phyloP scores from a whole-genome alignment of 2,113 vertebrate species.

The Megaceryle torquata region DNA sequence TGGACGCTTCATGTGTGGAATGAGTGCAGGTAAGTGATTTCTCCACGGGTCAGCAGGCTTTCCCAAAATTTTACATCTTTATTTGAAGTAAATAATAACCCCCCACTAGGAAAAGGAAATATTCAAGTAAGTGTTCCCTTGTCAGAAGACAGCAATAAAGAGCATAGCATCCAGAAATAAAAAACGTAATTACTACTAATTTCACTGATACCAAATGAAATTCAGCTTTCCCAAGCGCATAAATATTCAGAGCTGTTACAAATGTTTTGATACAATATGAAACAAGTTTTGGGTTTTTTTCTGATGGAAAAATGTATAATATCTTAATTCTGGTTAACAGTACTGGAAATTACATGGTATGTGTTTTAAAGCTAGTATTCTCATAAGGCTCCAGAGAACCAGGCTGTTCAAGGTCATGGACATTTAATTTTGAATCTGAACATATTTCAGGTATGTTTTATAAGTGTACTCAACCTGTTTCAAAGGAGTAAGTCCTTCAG shows the following conservation, averaged over 20 bases:
- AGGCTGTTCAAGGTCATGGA: background rate
- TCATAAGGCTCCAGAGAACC: background rate
- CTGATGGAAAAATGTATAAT: background rate
- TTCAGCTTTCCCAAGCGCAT: background rate
- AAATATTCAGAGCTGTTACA: background rate
- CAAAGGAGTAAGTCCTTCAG: background rate
- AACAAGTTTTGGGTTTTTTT: background rate
- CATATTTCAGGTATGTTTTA: background rate
- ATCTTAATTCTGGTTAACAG: background rate
- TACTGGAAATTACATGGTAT: background rate
- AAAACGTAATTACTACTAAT: background rate
- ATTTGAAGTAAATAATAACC: background rate
- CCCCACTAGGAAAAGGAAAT: background rate
- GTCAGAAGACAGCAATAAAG: background rate
- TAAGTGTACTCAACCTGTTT: background rate
- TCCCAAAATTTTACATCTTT: background rate
- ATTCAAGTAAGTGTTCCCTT: background rate
- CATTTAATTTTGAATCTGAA: background rate
- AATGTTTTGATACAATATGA: background rate
- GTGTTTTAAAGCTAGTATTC: background rate
- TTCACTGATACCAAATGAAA: background rate
- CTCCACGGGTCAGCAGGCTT: background rate
- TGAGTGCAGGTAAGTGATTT: slow-evolving; percentile 72
- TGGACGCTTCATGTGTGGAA: slow-evolving; percentile 77
- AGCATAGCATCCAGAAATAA: background rate